These are phyloP conservation scores for Carassius auratus DNA, from an alignment of 2,113 vertebrate species.

Conservation along the genomic window DNA sequence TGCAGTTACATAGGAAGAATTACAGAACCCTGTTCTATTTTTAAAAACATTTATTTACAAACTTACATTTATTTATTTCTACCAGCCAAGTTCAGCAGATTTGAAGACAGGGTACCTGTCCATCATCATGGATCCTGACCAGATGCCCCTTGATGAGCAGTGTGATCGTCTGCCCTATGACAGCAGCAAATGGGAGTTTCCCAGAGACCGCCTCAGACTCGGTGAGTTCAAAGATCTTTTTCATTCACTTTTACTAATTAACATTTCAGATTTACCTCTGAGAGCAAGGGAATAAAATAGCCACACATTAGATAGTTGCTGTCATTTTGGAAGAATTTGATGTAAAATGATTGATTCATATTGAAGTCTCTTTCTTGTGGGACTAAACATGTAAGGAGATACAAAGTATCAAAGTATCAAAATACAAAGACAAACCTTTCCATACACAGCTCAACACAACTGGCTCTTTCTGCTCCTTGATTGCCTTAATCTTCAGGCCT, in stretches of 20 bases:
- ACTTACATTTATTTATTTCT: neutral
- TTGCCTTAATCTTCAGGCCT: neutral
- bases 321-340: neutral
- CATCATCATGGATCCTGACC: constrained; percentile 93
- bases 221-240: constrained; percentile 68
- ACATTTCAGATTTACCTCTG: neutral
- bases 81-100: constrained; percentile 79
- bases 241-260: neutral
- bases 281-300: neutral
- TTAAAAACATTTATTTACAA: neutral
- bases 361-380: neutral
- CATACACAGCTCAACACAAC: neutral
- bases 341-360: neutral
- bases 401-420: neutral
- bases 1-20: neutral
- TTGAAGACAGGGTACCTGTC: constrained; percentile 91
- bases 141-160: constrained; percentile 89
- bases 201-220: constrained; percentile 84
- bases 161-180: constrained; percentile 90
- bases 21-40: neutral
- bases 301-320: neutral
- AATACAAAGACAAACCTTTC: neutral
- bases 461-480: neutral
- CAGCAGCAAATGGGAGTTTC: constrained; percentile 94
- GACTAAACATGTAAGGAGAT: neutral